Evolutionary conservation across 2,797 vertebrate genomes (phyloP).

Genomic region (Hippocampus kuda): DNA sequence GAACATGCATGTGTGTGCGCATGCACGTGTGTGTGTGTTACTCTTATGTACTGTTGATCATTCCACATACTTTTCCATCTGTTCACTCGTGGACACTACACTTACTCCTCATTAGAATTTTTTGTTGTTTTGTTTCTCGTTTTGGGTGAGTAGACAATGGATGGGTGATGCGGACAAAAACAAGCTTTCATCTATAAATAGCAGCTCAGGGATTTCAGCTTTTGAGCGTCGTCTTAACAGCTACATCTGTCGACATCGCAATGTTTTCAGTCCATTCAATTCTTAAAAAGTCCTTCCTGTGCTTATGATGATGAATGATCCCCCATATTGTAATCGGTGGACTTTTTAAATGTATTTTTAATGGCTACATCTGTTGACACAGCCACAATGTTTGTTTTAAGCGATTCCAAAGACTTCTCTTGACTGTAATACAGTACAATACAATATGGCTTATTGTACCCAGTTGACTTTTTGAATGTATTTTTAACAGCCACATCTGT

Average conservation of each 20-base stretch:
- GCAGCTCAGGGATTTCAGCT: constrained; percentile 48
- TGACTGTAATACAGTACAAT: constrained; percentile 61
- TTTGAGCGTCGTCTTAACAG: constrained; percentile 62
- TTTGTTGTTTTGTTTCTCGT: constrained; percentile 36
- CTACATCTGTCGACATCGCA: constrained; percentile 61
- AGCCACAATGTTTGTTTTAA: constrained; percentile 56
- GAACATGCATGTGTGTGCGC: constrained; percentile 24
- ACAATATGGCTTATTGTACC: constrained; percentile 66
- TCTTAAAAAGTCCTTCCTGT: constrained; percentile 44
- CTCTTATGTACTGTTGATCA: constrained; percentile 24
- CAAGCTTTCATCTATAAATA: constrained; percentile 55
- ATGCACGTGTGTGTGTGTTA: background rate
- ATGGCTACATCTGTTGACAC: constrained; percentile 65
- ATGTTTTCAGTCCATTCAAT: constrained; percentile 59
- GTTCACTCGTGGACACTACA: constrained; percentile 32
- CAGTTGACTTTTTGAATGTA: constrained; percentile 63
- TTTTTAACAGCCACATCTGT: constrained; percentile 69
- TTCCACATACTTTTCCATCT: constrained; percentile 49
- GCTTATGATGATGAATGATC: constrained; percentile 52
- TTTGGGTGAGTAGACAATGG: constrained; percentile 43
- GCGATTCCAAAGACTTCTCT: constrained; percentile 59
- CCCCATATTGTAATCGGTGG: constrained; percentile 48
- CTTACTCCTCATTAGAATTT: constrained; percentile 32
- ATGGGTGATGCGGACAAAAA: constrained; percentile 25
- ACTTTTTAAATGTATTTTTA: constrained; percentile 63